Conservation (phyloP, 2,113 vertebrate species). For the pig (Sus scrofa) region T2T-Sscrofa CM000824.6:229422501-229423000, state of each 20-base stretch:
- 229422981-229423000: background rate
- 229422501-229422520: background rate
- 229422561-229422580: background rate
- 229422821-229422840: background rate
- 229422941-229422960: background rate
- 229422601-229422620: background rate
- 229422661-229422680: background rate
- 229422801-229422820: no score
- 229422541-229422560: background rate
- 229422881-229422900: background rate
- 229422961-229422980: no score
- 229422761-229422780: background rate
- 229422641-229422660: background rate
- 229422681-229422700: background rate
- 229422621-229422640: background rate
- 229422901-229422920: background rate
- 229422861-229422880: fast-evolving
- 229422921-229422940: background rate
- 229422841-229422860: background rate
- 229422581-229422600: background rate
- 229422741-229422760: background rate
- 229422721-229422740: background rate
- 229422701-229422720: background rate
- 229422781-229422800: background rate
- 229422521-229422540: background rate